Conservation (phyloP, 2,113 vertebrate genomes). For the Entelurus aequoreus region DNA sequence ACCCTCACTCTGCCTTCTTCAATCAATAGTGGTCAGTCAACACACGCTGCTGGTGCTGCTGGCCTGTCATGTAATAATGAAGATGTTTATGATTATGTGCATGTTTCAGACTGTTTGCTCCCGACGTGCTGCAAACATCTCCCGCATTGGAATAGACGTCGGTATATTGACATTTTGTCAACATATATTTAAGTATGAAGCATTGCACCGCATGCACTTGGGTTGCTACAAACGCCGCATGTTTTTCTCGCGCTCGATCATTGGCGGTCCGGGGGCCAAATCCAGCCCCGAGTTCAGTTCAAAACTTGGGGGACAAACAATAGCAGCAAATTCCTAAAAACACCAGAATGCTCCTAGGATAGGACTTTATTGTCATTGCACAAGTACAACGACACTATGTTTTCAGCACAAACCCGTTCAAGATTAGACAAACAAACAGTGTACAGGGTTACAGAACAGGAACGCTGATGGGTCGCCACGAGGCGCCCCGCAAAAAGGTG, state of each 20-base stretch:
- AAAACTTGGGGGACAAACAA: no score
- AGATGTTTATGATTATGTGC: conserved; percentile 50
- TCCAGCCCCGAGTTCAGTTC: no score
- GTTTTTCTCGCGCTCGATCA: neutral
- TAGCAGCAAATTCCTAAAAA: no score
- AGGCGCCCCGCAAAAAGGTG: no score
- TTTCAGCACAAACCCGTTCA: no score
- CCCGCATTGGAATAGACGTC: conserved; percentile 54
- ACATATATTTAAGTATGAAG: conserved; percentile 46
- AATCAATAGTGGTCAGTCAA: conserved; percentile 44
- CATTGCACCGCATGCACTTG: neutral
- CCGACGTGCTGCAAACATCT: conserved; percentile 49
- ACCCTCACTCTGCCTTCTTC: conserved; percentile 49
- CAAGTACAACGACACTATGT: no score
- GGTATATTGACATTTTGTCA: conserved; percentile 57
- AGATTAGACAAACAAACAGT: no score
- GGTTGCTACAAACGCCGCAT: neutral
- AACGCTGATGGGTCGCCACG: no score
- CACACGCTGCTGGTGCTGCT: conserved; percentile 39
- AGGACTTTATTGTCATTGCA: no score
- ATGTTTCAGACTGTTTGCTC: conserved; percentile 23
- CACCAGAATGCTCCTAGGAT: no score
- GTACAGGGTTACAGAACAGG: no score
- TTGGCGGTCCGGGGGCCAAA: no score
- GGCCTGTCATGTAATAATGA: conserved; percentile 48